Conservation (phyloP, 2,888 invertebrate species). For the Lutraria lutraria region DNA sequence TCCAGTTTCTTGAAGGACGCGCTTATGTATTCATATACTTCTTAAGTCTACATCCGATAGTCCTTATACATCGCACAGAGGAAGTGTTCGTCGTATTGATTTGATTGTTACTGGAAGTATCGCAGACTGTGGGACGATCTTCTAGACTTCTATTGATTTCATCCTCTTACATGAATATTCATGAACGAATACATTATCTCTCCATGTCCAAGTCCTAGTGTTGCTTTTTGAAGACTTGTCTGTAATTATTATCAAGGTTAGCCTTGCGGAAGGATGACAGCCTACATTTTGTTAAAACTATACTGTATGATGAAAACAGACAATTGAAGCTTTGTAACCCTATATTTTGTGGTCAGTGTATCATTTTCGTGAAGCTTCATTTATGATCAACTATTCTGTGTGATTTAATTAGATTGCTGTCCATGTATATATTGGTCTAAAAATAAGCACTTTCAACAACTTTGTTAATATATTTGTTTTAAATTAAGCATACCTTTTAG, state of each 20-base stretch:
- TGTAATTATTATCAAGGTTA: not conserved
- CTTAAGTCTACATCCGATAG: not conserved
- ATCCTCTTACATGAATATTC: not conserved
- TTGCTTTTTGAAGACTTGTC: not conserved
- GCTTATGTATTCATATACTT: not conserved
- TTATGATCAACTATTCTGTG: too few relatives aligned
- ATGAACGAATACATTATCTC: not conserved
- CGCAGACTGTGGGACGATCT: not conserved
- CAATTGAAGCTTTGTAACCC: too few relatives aligned
- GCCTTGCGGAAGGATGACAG: too few relatives aligned
- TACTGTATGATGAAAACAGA: too few relatives aligned
- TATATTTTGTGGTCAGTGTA: too few relatives aligned
- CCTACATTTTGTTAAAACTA: too few relatives aligned
- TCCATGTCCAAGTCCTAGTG: not conserved
- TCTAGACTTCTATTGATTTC: not conserved
- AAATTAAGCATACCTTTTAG: too few relatives aligned
- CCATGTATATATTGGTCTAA: too few relatives aligned
- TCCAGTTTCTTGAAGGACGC: not conserved
- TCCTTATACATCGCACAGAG: not conserved
- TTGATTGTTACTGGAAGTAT: not conserved
- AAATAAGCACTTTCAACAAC: too few relatives aligned
- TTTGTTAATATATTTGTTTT: too few relatives aligned
- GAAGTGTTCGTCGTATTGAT: not conserved
- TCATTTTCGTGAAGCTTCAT: too few relatives aligned
- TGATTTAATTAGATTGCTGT: too few relatives aligned